Conservation (phyloP, 2,113 vertebrate species). For the Ceuthmochares aereus region DNA sequence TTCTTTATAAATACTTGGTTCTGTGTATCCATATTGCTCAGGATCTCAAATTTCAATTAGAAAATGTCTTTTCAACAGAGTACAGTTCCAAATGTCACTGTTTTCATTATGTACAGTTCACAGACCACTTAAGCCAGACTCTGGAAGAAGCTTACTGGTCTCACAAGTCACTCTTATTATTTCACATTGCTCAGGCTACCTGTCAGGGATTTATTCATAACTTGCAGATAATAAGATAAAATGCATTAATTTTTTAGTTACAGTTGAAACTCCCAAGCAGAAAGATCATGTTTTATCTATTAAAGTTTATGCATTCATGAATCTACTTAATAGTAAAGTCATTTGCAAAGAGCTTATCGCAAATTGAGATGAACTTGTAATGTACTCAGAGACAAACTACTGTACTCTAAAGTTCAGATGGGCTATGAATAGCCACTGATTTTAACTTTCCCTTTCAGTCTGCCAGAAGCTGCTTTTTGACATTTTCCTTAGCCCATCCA, state of each 20-base stretch:
- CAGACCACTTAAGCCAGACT: not conserved
- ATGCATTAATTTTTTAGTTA: not conserved
- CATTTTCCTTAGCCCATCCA: not conserved
- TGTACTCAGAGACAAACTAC: not conserved
- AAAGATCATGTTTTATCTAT: constrained; percentile 1
- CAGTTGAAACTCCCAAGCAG: not conserved
- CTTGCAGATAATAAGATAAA: not conserved
- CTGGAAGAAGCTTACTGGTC: not conserved
- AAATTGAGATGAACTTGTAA: not conserved
- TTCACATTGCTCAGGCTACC: not conserved
- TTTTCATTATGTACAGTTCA: not conserved
- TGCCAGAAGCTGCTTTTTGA: not conserved
- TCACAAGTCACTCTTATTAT: not conserved
- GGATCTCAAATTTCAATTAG: not conserved
- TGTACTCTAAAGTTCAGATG: not conserved
- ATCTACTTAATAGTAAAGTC: not conserved
- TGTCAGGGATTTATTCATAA: not conserved
- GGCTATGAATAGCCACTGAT: not conserved
- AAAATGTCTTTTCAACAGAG: not conserved
- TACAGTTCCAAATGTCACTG: not conserved
- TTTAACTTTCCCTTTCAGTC: not conserved
- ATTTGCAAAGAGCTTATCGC: not conserved
- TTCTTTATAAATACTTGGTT: not conserved
- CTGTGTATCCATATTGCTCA: not conserved
- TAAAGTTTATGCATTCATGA: not conserved